Evolutionary conservation across 2,888 invertebrate genomes (phyloP), one percentile per base, ranked within the genome.

Genomic region (Cremastinae sp.): DNA sequence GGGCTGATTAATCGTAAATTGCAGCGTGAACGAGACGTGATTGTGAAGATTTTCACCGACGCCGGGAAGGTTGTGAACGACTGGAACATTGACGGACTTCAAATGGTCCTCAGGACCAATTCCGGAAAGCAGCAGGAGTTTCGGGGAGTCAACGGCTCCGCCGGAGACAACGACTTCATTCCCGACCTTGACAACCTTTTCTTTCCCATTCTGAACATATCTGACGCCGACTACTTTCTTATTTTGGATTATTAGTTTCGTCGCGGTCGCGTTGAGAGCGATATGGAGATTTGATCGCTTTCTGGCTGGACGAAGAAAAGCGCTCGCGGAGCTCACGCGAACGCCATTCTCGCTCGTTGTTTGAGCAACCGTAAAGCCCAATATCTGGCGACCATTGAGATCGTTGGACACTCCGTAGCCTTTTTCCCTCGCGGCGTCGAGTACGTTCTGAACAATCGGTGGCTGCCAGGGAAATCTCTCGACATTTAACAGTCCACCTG

Each of bases 1-100:
- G 0, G 91, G 90, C 47, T 91, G 90, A 47, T 89, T 83, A 81
- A 94, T 87, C 0, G 90, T 90, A 83, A 92, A 94, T n/a, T 91
- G 90, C 7, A 94, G 78, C 4, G 90, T 90, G 36, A 93, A 92
- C 0, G 94, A 93, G 0, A 94, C 93, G 81, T 94, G 94, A 84
- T 94, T 94, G 72, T 94, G 94, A 0, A 94, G 88, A 83, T 94
- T 94, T 83, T 92, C 92, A 0, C 94, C 94, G 0, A 94, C 94
- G 0, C 94, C 94, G 0, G 93, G 94, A 16, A 94, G 88, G 76
- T 94, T 92, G 75, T 92, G 92, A 22, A 93, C 90, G 8, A 92
- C 91, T 3, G 91, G 91, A 28, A 94, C 92, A 66, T 92, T 92
- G 71, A 93, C 91, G 69, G 91, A 90, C 51, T 91, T 88, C 1